Evolutionary conservation across 1,140 invertebrate genomes (phyloP).

Genomic region (Drosophila paulistorum): DNA sequence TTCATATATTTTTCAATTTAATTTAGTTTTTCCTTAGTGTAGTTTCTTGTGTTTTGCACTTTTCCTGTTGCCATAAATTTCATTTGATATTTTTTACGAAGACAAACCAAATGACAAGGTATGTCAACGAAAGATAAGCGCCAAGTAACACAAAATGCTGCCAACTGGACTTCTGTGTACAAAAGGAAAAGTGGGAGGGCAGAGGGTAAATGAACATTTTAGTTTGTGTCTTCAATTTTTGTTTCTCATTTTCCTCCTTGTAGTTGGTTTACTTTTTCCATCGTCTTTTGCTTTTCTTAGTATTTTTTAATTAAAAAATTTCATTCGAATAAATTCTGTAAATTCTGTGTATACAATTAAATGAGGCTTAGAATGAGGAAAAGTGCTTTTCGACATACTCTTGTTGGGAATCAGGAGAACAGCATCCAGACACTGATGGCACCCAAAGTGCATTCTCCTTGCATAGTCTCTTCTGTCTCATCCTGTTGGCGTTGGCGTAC

Average conservation of each 20-base stretch:
- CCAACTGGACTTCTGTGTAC: conserved; percentile 35
- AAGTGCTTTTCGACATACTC: not conserved
- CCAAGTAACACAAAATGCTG: conserved; percentile 43
- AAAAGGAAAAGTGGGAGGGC: conserved; percentile 2
- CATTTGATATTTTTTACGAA: conserved; percentile 74
- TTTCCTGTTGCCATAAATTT: conserved; percentile 63
- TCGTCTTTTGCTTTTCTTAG: conserved; percentile 13
- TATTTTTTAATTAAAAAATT: conserved; percentile 62
- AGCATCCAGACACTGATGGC: conserved; percentile 48
- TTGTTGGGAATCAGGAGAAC: conserved; percentile 27
- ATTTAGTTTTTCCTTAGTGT: not conserved
- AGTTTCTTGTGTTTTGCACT: conserved; percentile 10
- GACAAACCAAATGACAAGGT: conserved; percentile 70
- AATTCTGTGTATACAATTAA: conserved; percentile 31
- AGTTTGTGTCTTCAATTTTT: conserved; percentile 15
- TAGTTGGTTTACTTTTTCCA: not conserved
- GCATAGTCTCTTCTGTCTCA: conserved; percentile 30
- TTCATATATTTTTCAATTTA: not conserved
- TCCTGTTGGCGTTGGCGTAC: conserved; percentile 34
- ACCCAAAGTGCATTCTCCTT: conserved; percentile 46
- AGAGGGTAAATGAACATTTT: conserved; percentile 48
- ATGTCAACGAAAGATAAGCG: conserved; percentile 78
- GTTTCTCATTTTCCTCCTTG: not conserved
- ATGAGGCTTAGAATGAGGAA: not conserved
- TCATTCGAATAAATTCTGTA: not conserved